Conservation (phyloP, 2,888 invertebrate genomes). For the Tholera decimalis region DNA sequence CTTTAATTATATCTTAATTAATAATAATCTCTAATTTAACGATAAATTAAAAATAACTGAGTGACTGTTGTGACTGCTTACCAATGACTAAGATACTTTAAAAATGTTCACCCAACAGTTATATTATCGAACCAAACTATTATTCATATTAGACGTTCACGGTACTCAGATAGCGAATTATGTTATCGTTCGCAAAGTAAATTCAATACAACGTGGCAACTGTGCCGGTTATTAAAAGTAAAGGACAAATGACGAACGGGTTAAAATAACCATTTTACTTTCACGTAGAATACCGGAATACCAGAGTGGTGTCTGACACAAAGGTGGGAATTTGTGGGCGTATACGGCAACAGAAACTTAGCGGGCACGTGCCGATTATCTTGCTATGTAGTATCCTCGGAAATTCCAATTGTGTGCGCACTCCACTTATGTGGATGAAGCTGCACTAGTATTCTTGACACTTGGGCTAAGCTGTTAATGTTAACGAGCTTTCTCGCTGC, state of each 20-base stretch:
- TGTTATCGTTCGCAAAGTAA: conserved; percentile 10
- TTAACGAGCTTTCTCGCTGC: conserved; percentile 12
- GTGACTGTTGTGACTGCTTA: too few relatives aligned
- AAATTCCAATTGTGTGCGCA: conserved; percentile 56
- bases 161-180: not conserved
- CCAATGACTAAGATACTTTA: too few relatives aligned
- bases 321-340: conserved; percentile 63
- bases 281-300: conserved; percentile 42
- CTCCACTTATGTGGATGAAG: conserved; percentile 48
- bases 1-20: too few relatives aligned
- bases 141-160: not conserved
- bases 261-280: conserved; percentile 47
- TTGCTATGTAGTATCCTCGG: conserved; percentile 34
- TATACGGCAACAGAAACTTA: conserved; percentile 49
- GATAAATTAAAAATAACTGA: too few relatives aligned
- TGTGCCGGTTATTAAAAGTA: conserved; percentile 33
- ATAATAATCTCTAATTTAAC: too few relatives aligned
- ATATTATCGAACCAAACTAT: too few relatives aligned
- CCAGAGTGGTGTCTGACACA: conserved; percentile 53
- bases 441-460: conserved; percentile 35
- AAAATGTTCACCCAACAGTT: too few relatives aligned
- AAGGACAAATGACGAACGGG: conserved; percentile 47
- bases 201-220: conserved; percentile 4
- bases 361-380: conserved; percentile 42
- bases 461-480: conserved; percentile 6